Evolutionary conservation across 1,140 invertebrate species (phyloP), one percentile per base, ranked within the genome.

Genomic region (Archivesica marissinica): DNA sequence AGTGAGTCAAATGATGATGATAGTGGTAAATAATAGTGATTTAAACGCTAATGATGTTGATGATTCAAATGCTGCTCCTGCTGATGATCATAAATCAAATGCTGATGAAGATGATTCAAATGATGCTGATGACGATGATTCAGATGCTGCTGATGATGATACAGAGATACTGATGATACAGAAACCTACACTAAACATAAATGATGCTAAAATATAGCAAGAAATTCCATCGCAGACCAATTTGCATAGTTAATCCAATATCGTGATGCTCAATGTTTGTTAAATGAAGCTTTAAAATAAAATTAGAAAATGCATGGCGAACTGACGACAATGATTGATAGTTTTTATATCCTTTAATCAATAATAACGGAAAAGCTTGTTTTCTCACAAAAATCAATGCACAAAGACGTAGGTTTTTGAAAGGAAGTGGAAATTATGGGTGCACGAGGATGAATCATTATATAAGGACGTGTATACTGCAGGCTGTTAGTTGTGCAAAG

Each of bases 311-410:
- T 52, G 2, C n/a, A n/a, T n/a, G n/a, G n/a, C n/a, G n/a, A n/a
- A n/a, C n/a, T n/a, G n/a, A n/a, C n/a, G n/a, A n/a, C n/a, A n/a
- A n/a, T n/a, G n/a, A n/a, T n/a, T n/a, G n/a, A n/a, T n/a, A 52
- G 50, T 23, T 54, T 54, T 54, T 9, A n/a, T 54, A 13, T 54
- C 23, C 59, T 64, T 64, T 17, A 64, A 64, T 64, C 59, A 35
- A 64, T 64, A 59, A 52, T 28, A 25, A 20, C 33, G 20, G 59
- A 64, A 33, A 35, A 64, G n/a, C 30, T 64, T 64, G 30, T 33
- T 64, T 33, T 20, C 28, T 2, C 11, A 33, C 59, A 30, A 64
- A 64, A 64, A 64, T 64, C 59, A 64, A 64, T 64, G 59, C 3
- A 13, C 33, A 64, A 59, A 59, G 54, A 59, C 54, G 15, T 28